Base-by-base conservation (phyloP, 2,888 invertebrate genomes). In the Nycteola revayana region DNA sequence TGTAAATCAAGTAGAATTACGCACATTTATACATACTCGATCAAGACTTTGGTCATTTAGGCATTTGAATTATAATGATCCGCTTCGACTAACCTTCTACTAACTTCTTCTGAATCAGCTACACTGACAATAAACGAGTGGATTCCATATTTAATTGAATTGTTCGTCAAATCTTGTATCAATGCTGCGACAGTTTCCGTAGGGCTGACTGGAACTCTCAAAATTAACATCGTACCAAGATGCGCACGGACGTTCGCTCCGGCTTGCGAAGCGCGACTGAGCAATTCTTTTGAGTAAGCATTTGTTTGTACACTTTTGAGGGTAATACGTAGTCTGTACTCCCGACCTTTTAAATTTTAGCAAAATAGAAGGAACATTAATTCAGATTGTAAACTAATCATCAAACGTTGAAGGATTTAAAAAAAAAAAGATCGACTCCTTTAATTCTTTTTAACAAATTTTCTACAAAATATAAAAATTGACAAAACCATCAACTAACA, bases 81-180 rank as follows among this genome's bases (percentile, higher is more conserved):
- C n/a, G n/a, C 14, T 14, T 14, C 17, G 28, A 4, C 34, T 4
- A 39, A 86, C 86, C 86, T 77, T 34, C 56, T 67, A 41, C 66
- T 75, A 1, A 84, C 74, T 45, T 87, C 86, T 23, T 84, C 80
- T 1, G 76, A 71, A 51, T 87, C 86, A 0, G 86, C 74, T 21
- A 86, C 53, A 25, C 72, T 79, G 21, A 87, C 68, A 28, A 68
- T 66, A 40, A 86, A 56, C 0, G 81, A 71, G 0, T 56, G 51
- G 7, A 87, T 57, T 0, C 78, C 77, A 29, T 77, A 86, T 22
- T 43, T 48, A 3, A 29, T 29, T 0, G 67, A 25, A 10, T 81
- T 70, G 0, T 62, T 49, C 0, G 56, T 58, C 0, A 83, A 27
- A 14, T 81, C 70, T 10, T 56, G 65, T 3, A 83, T 46, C 1